Percentiles rank a stretch among this genome's conserved stretches.
Evolutionary conservation across 2,888 invertebrate species (phyloP).

Genomic region (Yponomeuta plumbellus): DNA sequence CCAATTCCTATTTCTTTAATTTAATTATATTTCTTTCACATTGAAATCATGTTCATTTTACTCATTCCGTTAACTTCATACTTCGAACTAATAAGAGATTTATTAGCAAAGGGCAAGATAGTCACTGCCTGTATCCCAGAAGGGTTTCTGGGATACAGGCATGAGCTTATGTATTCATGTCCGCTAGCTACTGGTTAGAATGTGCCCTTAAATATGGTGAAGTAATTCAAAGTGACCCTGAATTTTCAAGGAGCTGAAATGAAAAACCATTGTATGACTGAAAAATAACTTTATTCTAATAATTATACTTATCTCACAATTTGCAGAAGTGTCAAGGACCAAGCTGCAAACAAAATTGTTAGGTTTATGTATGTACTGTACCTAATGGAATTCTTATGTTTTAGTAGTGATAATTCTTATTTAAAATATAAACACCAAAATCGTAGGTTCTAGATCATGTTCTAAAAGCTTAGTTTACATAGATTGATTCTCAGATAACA

Average conservation of each 20-base stretch:
- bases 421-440: conserved; percentile 55
- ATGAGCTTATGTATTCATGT: too few species aligned
- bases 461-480: conserved; percentile 41
- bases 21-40: conserved; percentile 1
- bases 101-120: too few species aligned
- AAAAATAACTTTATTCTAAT: conserved; percentile 75
- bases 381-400: conserved; percentile 65
- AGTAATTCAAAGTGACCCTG: too few species aligned
- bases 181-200: conserved; percentile 5
- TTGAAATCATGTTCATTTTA: neutral
- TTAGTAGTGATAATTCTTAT: conserved; percentile 52
- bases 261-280: conserved; percentile 59
- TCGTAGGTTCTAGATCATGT: conserved; percentile 45
- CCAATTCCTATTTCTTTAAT: neutral
- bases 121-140: too few species aligned
- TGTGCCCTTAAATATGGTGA: neutral
- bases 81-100: too few species aligned
- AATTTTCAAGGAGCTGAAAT: conserved; percentile 25
- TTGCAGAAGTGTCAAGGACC: conserved; percentile 51
- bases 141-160: too few species aligned
- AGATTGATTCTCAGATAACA: conserved; percentile 6
- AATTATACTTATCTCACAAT: conserved; percentile 66
- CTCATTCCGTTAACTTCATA: too few species aligned
- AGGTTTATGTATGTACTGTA: conserved; percentile 41
- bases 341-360: conserved; percentile 53